Base-by-base conservation (phyloP, 2,888 invertebrate species). In the Ophion slaviceki region DNA sequence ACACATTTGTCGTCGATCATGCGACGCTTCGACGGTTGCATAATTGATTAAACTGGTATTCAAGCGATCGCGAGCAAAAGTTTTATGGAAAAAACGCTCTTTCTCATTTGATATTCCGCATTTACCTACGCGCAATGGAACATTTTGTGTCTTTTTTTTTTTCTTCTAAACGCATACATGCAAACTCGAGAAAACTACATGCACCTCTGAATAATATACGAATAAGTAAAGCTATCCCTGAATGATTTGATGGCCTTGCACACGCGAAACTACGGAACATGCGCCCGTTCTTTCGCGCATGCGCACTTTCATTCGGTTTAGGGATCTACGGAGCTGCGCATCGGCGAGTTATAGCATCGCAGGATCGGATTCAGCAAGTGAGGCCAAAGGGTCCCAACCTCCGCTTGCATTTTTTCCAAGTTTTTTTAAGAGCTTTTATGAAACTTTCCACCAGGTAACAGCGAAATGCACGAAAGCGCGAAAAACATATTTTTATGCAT, bases 221-320 rank as follows among this genome's bases (percentile, higher is more conserved):
- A 68, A 8, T 70, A 11, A 36, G 7, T 17, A 17, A 75, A 24
- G 2, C 8, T n/a, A 83, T 62, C 67, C 20, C 45, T 57, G 68
- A 62, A 74, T 81, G 28, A 70, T 81, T 32, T 57, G 17, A 76
- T 84, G 17, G 14, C 11, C 20, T 7, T 47, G 66, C n/a, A 24
- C 24, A 2, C n/a, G 36, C 47, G 20, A 75, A 75, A 24, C 40
- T 45, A 10, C 57, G 24, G 45, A 20, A 71, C 67, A 72, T 77
- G 77, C 71, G 82, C 71, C 24, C 61, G 57, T 17, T 6, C 32
- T 36, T 20, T 57, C 45, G 80, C n/a, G 62, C 84, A 77, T 77
- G 84, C 84, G 84, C 80, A 59, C 24, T 28, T 20, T 80, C 80
- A 84, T 61, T 84, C 2, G 1, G 20, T 36, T 45, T 32, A 6